A percentile compares a stretch with the other conserved stretches of the same genome.
Conservation (phyloP, 2,888 invertebrate genomes). For the Leptinotarsa haldemani region DNA sequence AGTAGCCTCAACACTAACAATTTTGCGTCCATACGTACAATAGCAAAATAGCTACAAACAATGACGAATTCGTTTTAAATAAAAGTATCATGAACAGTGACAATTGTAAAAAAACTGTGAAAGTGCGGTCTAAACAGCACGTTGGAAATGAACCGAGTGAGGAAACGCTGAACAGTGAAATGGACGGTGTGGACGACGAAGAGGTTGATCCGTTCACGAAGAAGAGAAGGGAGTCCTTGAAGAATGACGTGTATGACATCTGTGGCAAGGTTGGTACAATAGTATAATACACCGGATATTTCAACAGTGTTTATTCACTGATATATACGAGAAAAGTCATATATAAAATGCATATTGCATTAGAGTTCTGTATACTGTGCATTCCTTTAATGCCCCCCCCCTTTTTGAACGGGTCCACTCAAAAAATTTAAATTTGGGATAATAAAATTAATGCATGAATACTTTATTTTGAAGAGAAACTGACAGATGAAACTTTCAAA, state of each 20-base stretch:
- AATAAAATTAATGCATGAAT: too few species aligned
- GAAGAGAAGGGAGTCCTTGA: constrained; percentile 52
- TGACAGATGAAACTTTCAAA: too few species aligned
- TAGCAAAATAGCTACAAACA: neutral
- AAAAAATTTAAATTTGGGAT: too few species aligned
- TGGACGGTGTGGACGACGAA: constrained; percentile 39
- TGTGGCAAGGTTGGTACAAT: constrained; percentile 52
- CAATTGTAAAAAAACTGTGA: constrained; percentile 56
- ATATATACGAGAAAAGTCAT: too few species aligned
- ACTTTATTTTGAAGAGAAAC: too few species aligned
- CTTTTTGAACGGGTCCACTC: too few species aligned
- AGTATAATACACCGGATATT: neutral
- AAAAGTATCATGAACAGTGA: constrained; percentile 54
- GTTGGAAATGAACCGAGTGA: constrained; percentile 25
- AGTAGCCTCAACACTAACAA: neutral
- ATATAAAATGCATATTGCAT: too few species aligned
- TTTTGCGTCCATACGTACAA: neutral
- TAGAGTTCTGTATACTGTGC: too few species aligned
- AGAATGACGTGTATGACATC: constrained; percentile 52
- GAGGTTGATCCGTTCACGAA: constrained; percentile 50
- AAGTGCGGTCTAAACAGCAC: constrained; percentile 55
- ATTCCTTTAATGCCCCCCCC: too few species aligned
- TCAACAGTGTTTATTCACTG: too few species aligned
- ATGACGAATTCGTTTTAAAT: neutral
- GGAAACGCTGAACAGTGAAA: constrained; percentile 35